phyloP scores from a whole-genome alignment of 2,888 invertebrate genomes.

The Oegoconia quadripuncta region DNA sequence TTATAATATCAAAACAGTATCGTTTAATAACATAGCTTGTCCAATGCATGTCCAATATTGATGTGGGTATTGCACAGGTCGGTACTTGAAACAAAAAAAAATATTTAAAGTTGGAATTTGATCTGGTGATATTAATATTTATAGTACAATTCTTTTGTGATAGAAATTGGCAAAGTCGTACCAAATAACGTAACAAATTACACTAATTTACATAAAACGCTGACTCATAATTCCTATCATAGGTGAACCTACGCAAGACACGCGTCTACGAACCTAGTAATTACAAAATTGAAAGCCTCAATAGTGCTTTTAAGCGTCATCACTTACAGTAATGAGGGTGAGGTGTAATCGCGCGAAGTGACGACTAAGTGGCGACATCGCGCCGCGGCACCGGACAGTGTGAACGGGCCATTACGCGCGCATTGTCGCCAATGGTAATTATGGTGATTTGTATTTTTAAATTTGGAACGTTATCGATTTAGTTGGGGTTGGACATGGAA shows the following conservation, averaged over 20 bases:
- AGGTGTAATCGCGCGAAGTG: conserved; percentile 53
- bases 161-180: too few species aligned
- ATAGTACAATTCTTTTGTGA: background rate
- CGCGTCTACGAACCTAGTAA: conserved; percentile 63
- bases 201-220: conserved; percentile 35
- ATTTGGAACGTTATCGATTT: conserved; percentile 35
- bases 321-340: conserved; percentile 74
- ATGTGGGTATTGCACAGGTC: too few species aligned
- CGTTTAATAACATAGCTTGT: too few species aligned
- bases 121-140: too few species aligned
- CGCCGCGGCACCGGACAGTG: conserved; percentile 40
- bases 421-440: conserved; percentile 54
- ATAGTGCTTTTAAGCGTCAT: conserved; percentile 72
- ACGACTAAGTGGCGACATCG: conserved; percentile 53
- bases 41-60: too few species aligned
- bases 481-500: too few species aligned
- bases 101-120: too few species aligned
- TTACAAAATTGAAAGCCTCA: conserved; percentile 75
- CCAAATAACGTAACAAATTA: background rate
- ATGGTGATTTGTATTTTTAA: conserved; percentile 59
- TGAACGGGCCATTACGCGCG: conserved; percentile 58
- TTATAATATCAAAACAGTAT: too few species aligned
- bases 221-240: conserved; percentile 3
- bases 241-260: background rate
- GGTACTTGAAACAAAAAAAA: too few species aligned